These are phyloP conservation scores for Cydia fagiglandana DNA, from an alignment of 1,140 invertebrate genomes.

Conservation along the genomic window DNA sequence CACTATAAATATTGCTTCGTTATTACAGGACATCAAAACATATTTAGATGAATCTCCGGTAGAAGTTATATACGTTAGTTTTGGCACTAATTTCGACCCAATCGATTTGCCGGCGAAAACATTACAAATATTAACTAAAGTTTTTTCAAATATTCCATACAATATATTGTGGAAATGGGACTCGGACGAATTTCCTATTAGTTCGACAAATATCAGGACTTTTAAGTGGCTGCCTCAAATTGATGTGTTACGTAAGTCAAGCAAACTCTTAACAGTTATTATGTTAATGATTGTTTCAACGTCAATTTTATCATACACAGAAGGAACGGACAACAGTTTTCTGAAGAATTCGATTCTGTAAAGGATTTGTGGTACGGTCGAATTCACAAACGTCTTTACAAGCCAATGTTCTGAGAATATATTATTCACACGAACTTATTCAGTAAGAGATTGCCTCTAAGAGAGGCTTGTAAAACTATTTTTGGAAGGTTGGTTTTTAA, in stretches of 20 bases:
- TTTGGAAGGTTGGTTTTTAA: no score
- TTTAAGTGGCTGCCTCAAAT: conserved; percentile 79
- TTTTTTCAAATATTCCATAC: conserved; percentile 70
- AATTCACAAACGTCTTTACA: no score
- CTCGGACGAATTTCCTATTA: conserved; percentile 47
- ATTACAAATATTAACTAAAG: conserved; percentile 59
- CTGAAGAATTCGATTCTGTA: no score
- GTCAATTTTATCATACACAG: no score
- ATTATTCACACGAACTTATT: no score
- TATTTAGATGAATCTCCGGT: conserved; percentile 44
- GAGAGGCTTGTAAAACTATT: no score
- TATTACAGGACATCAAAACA: conserved; percentile 46
- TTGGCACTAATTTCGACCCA: conserved; percentile 74
- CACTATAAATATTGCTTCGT: neutral
- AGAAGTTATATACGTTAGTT: conserved; percentile 72
- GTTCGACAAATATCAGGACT: conserved; percentile 57
- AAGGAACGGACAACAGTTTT: no score
- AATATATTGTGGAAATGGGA: conserved; percentile 79
- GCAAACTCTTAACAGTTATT: neutral
- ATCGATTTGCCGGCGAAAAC: conserved; percentile 55
- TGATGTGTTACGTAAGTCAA: conserved; percentile 72
- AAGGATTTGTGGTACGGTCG: no score
- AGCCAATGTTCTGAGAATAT: no score
- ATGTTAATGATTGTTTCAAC: no score
- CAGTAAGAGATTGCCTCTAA: no score